These are phyloP conservation scores for Drosophila mercatorum DNA, from an alignment of 2,888 invertebrate genomes.

Conservation along the genomic window DNA sequence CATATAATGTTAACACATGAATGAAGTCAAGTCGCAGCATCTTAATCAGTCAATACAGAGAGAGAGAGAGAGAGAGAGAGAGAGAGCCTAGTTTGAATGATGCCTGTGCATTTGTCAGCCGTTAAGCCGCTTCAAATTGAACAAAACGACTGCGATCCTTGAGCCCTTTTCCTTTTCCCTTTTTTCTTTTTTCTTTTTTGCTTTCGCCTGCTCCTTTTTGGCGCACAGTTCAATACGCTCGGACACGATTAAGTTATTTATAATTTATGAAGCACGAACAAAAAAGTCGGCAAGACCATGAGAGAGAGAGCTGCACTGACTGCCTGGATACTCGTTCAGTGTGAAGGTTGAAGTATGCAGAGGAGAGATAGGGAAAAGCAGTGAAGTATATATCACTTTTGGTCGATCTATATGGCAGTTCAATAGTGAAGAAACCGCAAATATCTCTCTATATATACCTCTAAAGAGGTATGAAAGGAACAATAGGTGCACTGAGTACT, in stretches of 20 bases:
- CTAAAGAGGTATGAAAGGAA: no score
- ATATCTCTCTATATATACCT: no score
- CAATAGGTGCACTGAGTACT: no score
- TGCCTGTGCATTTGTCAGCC: constrained; percentile 65
- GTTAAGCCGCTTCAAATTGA: constrained; percentile 55
- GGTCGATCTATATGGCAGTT: no score
- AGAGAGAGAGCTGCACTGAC: not conserved
- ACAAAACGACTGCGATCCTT: constrained; percentile 46
- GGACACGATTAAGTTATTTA: constrained; percentile 77
- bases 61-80: no score
- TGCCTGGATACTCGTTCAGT: not conserved
- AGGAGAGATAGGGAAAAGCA: no score
- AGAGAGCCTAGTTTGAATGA: constrained; percentile 34
- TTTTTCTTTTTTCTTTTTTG: constrained; percentile 10
- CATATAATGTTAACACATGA: constrained; percentile 67
- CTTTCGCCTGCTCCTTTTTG: constrained; percentile 8
- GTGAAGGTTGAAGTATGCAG: no score
- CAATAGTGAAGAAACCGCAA: no score
- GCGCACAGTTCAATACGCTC: constrained; percentile 72
- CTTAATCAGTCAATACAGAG: constrained; percentile 64
- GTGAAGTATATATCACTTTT: no score
- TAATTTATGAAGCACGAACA: constrained; percentile 64
- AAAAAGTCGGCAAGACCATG: not conserved
- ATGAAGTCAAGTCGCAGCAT: constrained; percentile 72
- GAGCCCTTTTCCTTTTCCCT: constrained; percentile 33